These are phyloP conservation scores for Palloptera scutellata DNA, from an alignment of 2,888 invertebrate genomes.

Conservation along the genomic window DNA sequence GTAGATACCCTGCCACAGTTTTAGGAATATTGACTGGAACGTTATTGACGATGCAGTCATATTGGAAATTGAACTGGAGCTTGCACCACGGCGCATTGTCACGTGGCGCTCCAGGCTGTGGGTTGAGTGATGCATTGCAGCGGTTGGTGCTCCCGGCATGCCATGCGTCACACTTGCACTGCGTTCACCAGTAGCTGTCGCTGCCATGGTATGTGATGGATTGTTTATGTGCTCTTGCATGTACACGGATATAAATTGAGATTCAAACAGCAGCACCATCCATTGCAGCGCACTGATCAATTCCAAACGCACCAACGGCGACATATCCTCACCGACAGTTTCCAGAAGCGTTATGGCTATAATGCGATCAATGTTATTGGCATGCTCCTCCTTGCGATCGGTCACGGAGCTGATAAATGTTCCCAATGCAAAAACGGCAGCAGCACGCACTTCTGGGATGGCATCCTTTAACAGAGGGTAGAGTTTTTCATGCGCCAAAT, in stretches of 20 bases:
- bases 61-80: slow-evolving; percentile 75
- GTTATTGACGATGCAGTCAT: slow-evolving; percentile 54
- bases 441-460: slow-evolving; percentile 91
- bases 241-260: slow-evolving; percentile 82
- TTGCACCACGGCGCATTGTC: slow-evolving; percentile 72
- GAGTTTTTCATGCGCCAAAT: slow-evolving; percentile 96
- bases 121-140: slow-evolving; percentile 49
- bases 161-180: slow-evolving; percentile 53
- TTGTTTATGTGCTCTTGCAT: slow-evolving; percentile 68
- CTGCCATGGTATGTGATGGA: slow-evolving; percentile 38
- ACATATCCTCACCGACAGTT: slow-evolving; percentile 82
- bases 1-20: slow-evolving; percentile 85
- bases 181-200: slow-evolving; percentile 41
- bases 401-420: slow-evolving; percentile 88
- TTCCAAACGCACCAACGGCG: slow-evolving; percentile 86
- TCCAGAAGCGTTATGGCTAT: slow-evolving; percentile 88
- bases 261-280: slow-evolving; percentile 86
- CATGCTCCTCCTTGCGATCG: slow-evolving; percentile 90
- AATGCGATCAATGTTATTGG: slow-evolving; percentile 91
- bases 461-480: slow-evolving; percentile 80
- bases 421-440: slow-evolving; percentile 93
- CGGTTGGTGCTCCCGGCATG: slow-evolving; percentile 35
- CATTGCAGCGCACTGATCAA: slow-evolving; percentile 87
- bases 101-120: slow-evolving; percentile 64
- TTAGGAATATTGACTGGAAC: slow-evolving; percentile 79